Evolutionary conservation across 2,888 invertebrate genomes (phyloP), one percentile per base, ranked within the genome.

Genomic region (Malthinus flaveolus): DNA sequence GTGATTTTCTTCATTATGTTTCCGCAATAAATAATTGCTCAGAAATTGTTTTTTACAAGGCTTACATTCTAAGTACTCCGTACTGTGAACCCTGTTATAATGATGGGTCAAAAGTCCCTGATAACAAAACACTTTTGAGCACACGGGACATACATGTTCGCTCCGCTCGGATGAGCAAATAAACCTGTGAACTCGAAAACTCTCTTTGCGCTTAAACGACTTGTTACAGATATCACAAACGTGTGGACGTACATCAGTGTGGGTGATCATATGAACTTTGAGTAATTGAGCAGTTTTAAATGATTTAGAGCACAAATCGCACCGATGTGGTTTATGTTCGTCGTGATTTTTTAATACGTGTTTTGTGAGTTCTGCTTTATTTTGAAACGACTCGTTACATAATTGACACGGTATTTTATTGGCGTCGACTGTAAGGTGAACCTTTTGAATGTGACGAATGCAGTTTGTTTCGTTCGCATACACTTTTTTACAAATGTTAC

Each of bases 401-500:
- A 23, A 23, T 5, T 23, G 23, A 23, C 23, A 23, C 3, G 23
- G 23, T 3, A 3, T 23, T 23, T 23, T 23, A 23, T 23, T 23
- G 23, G 23, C 23, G 23, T 23, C 23, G 23, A 3, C 5, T 23
- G 23, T 3, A 23, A 23, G 5, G 5, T 23, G 23, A 23, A 23
- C 23, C 5, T 23, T 23, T 23, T 23, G 23, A 5, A 6, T 42
- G 15, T 42, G 39, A 9, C 15, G 39, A 9, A 1, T 42, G 23
- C 13, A n/a, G 7, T 42, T 42, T 8, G 6, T 11, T 6, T 9
- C n/a, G 1, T 10, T 11, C 1, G 34, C 3, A 13, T 32, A n/a
- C 1, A 55, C 36, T 32, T 31, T 62, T 54, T 69, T 72, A 59
- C 68, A 59, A 67, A 65, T 32, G 63, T 68, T 11, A 70, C 51